Conservation (phyloP, 1,140 invertebrate genomes). For the Bombus turneri region DNA sequence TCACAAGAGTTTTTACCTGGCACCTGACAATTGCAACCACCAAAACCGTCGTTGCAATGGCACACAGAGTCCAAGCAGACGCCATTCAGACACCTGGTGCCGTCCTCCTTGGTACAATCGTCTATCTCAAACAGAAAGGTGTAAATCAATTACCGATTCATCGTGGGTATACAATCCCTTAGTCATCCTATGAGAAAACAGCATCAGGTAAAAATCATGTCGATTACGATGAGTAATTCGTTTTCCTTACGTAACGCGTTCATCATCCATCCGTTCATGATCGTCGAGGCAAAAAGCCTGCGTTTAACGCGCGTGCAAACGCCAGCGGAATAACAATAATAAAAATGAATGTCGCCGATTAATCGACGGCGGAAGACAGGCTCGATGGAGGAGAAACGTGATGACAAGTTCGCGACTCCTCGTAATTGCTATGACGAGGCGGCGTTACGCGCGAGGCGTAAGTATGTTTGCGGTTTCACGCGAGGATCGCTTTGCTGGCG, state of each 20-base stretch:
- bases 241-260: slow-evolving; percentile 21
- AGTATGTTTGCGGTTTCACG: slow-evolving; percentile 17
- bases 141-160: slow-evolving; percentile 13
- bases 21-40: slow-evolving; percentile 96
- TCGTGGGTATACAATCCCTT: slow-evolving; percentile 18
- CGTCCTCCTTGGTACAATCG: slow-evolving; percentile 94
- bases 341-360: slow-evolving; percentile 47
- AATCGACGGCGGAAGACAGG: slow-evolving; percentile 39
- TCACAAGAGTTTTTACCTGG: slow-evolving; percentile 86
- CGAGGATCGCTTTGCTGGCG: slow-evolving; percentile 36
- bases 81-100: slow-evolving; percentile 93
- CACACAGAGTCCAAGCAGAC: slow-evolving; percentile 96
- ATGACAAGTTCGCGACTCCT: slow-evolving; percentile 14
- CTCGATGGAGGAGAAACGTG: slow-evolving; percentile 32
- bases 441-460: slow-evolving; percentile 10
- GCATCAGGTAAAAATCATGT: neutral
- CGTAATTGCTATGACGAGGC: slow-evolving; percentile 45
- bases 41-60: slow-evolving; percentile 97
- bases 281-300: neutral
- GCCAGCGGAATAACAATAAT: slow-evolving; percentile 8
- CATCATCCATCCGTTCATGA: neutral
- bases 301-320: neutral
- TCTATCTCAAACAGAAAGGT: slow-evolving; percentile 83
- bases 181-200: slow-evolving; percentile 31
- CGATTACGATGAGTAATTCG: slow-evolving; percentile 42